Base-by-base conservation (phyloP, 2,888 invertebrate species). In the Noctua janthina region DNA sequence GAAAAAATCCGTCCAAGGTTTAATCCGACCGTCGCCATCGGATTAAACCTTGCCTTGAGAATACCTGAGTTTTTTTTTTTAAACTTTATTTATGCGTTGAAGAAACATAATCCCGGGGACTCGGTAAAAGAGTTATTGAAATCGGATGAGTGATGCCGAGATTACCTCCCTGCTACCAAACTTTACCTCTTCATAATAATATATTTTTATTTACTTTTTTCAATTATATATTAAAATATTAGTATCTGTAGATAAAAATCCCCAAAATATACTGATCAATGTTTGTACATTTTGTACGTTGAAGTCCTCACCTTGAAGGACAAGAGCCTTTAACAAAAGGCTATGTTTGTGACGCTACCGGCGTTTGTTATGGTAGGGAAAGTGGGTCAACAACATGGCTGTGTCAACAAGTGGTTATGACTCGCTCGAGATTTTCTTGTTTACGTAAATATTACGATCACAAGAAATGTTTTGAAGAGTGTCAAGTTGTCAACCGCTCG, bases 331-430 rank as follows among this genome's bases (percentile, higher is more conserved):
- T 20, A 43, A 8, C 35, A n/a, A 43, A 66, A 62, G 67, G 59
- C 68, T n/a, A 80, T 43, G 80, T 62, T 75, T 54, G 59, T 74
- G 51, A 43, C 17, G 49, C 54, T 75, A 23, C 35, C 17, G 15
- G 17, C 39, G 29, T 51, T 76, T 81, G 66, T 81, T 67, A 51
- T 71, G 71, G 76, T 35, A 43, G 8, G 51, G 17, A 15, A 76
- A 71, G 71, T 62, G 17, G 70, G 81, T 68, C 81, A 68, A 67
- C 81, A 68, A 67, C 76, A 81, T 59, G 71, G 35, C 43, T 10
- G 3, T 23, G 74, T 23, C 77, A 81, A 82, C 81, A 82, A 59
- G 81, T 82, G 81, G 35, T 7, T 43, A 7, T 7, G 29, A 56
- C 23, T n/a, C 43, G 1, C 15, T 46, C 15, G 13, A 20, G 11